These are phyloP conservation scores for Cyphomyrus plagiostoma DNA, from an alignment of 2,113 vertebrate genomes.

Conservation along the genomic window DNA sequence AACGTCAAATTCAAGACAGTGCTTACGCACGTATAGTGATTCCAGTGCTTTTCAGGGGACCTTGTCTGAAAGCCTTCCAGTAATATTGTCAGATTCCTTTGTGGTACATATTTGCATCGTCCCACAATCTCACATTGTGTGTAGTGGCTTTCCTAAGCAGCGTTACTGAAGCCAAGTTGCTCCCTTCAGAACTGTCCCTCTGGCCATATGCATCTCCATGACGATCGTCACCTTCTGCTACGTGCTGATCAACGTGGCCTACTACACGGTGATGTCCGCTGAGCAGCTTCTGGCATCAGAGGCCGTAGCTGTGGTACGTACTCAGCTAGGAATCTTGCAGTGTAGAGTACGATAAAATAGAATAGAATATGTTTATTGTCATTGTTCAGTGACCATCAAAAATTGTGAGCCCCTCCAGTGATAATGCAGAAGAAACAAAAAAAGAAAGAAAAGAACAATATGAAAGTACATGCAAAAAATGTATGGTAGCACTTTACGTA, in stretches of 20 bases:
- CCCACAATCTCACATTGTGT: background rate
- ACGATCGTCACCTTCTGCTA: conserved; percentile 82
- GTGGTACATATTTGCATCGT: background rate
- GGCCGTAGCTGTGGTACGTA: conserved; percentile 89
- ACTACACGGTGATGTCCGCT: conserved; percentile 83
- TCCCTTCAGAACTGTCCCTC: conserved; percentile 80
- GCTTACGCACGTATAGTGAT: background rate
- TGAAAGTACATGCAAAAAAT: background rate
- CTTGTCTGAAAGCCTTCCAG: background rate
- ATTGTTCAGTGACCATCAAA: background rate
- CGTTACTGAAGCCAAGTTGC: background rate
- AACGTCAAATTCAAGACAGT: background rate
- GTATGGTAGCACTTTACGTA: too few relatives aligned
- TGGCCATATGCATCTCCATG: conserved; percentile 96
- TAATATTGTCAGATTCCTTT: background rate
- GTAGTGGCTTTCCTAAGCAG: background rate
- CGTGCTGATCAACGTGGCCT: conserved; percentile 87
- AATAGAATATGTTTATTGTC: background rate
- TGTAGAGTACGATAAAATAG: too few relatives aligned
- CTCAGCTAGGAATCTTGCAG: background rate
- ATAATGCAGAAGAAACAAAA: too few relatives aligned
- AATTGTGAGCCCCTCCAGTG: too few relatives aligned
- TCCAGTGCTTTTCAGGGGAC: background rate
- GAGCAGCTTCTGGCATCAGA: conserved; percentile 78
- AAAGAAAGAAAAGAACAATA: background rate